Evolutionary conservation across 2,797 vertebrate genomes (phyloP), one percentile per base, ranked within the genome.

Genomic region (Gymnocypris eckloni): DNA sequence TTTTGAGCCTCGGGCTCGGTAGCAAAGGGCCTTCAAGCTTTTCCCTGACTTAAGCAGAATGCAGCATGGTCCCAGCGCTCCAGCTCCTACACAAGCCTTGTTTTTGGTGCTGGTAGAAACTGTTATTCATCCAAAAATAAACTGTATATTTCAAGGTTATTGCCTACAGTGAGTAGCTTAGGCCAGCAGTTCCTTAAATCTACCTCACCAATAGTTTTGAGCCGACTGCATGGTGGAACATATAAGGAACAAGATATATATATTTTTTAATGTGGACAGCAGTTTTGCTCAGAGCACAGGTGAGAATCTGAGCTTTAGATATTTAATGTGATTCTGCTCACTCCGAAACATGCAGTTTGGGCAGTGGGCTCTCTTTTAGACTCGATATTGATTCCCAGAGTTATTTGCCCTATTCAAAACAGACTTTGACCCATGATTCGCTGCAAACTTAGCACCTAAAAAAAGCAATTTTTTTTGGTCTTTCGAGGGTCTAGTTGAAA

Each of bases 21-120:
- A 75, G 78, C 45, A 77, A 67, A 73, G 61, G 70, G 39, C 76
- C 82, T 64, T 85, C 71, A 28, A 71, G 45, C 39, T 73, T 66
- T 61, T 88, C 66, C 85, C 70, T 85, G 82, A 87, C 82, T 67
- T 69, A 83, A 85, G 79, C 82, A 80, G 71, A 87, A 81, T 75
- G 56, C 52, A 54, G 16, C 56, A 25, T 77, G 59, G 85, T 85
- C 83, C 83, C 83, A 50, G 16, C 3, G 54, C 69, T 75, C 64
- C 61, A 61, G 50, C 64, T 52, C 54, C 37, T 70, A 41, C 69
- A 61, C 71, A 56, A 86, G 28, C 41, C 56, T n/a, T 43, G 81
- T 71, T 78, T 78, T 83, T 70, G 86, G 80, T 72, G 76, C 25
- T 77, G 39, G 64, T 83, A 72, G 64, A 41, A 79, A 73, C 69